Evolutionary conservation across 2,797 vertebrate species (phyloP).

Genomic region (Pteronotus mesoamericanus): DNA sequence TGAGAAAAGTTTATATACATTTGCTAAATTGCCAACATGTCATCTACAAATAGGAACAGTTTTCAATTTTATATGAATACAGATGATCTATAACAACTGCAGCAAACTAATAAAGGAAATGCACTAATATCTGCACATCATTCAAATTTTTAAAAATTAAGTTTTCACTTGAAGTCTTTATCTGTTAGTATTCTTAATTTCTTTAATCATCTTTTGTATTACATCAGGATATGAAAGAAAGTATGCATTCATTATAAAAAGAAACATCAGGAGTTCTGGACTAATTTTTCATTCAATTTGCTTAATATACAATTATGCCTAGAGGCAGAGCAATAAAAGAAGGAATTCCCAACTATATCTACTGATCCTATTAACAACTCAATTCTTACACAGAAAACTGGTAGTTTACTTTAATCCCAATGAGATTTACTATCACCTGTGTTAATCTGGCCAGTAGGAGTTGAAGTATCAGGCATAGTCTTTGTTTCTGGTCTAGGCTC

Average conservation of each 20-base stretch:
- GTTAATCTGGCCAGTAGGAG: constrained; percentile 85
- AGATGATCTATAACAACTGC: not conserved
- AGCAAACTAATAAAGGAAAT: not conserved
- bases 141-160: constrained; percentile 5
- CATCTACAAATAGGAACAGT: not conserved
- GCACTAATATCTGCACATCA: not conserved
- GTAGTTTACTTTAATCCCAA: not conserved
- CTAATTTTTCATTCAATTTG: not conserved
- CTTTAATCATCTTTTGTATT: not conserved
- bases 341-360: not conserved
- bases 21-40: not conserved
- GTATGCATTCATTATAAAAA: constrained; percentile 3
- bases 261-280: not conserved
- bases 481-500: constrained; percentile 76
- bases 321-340: not conserved
- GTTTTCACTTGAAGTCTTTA: not conserved
- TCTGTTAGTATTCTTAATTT: not conserved
- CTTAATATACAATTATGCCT: not conserved
- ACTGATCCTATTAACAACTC: not conserved
- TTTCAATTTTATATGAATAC: constrained; percentile 6
- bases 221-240: not conserved
- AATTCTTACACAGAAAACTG: not conserved
- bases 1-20: not conserved
- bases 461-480: constrained; percentile 88
- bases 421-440: constrained; percentile 84